phyloP scores from a whole-genome alignment of 2,797 vertebrate genomes.

The Threskiornis aethiopicus region DNA sequence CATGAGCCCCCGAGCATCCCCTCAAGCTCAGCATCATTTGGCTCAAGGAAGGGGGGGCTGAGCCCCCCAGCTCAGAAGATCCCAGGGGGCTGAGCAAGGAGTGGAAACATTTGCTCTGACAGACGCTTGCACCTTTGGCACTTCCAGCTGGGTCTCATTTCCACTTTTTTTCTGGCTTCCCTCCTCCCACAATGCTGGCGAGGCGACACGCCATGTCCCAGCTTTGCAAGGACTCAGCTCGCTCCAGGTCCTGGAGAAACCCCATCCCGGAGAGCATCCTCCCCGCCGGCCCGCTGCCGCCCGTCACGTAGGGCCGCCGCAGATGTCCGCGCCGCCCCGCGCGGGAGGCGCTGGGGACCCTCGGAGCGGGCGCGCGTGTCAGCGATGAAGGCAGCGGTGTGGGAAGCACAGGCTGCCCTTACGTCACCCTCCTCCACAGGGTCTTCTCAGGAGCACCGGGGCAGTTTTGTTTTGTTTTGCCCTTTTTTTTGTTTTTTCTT shows the following conservation, averaged over 20 bases:
- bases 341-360: background rate
- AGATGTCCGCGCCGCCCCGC: background rate
- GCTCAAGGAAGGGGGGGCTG: background rate
- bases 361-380: rapidly evolving
- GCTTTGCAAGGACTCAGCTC: background rate
- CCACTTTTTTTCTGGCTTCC: background rate
- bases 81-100: background rate
- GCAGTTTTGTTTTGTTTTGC: background rate
- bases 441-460: rapidly evolving
- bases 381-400: background rate
- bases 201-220: rapidly evolving
- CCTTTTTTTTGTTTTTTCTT: rapidly evolving
- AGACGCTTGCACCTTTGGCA: background rate
- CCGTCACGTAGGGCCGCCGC: background rate
- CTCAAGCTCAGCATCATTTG: background rate
- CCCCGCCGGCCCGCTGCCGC: background rate
- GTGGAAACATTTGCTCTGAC: background rate
- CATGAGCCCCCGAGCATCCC: background rate
- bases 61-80: background rate
- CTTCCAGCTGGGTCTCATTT: background rate
- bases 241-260: background rate
- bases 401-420: background rate
- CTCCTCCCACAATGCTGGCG: background rate
- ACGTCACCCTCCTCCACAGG: rapidly evolving
- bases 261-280: background rate